Evolutionary conservation across 2,797 vertebrate genomes (phyloP).

Genomic region (Arnoldichthys spilopterus): DNA sequence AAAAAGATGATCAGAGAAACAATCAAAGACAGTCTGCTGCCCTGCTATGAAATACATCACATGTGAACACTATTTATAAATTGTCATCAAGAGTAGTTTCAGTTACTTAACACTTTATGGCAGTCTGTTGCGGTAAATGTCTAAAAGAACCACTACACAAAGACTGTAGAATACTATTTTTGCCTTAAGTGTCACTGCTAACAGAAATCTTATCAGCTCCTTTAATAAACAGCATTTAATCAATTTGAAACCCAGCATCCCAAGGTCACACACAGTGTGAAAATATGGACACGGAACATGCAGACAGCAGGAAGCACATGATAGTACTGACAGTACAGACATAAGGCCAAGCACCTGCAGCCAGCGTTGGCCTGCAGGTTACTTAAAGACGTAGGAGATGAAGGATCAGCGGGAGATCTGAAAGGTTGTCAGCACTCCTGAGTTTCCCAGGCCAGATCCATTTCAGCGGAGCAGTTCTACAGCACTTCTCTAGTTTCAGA

Average conservation of each 20-base stretch:
- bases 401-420: slow-evolving; percentile 39
- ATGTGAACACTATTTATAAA: neutral
- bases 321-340: neutral
- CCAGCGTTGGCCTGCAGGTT: slow-evolving; percentile 17
- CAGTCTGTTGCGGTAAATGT: neutral
- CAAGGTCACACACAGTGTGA: slow-evolving; percentile 47
- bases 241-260: slow-evolving; percentile 13
- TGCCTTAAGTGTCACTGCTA: slow-evolving; percentile 10
- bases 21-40: neutral
- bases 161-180: neutral
- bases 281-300: slow-evolving; percentile 27
- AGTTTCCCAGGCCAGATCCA: slow-evolving; percentile 41
- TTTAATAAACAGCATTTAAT: slow-evolving; percentile 15
- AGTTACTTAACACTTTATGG: neutral
- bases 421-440: slow-evolving; percentile 52
- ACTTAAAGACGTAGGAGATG: slow-evolving; percentile 20
- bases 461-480: slow-evolving; percentile 49
- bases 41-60: slow-evolving; percentile 20
- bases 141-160: neutral
- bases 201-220: slow-evolving; percentile 23
- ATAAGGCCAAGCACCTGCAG: neutral
- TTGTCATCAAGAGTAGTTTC: neutral
- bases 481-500: slow-evolving; percentile 50
- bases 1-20: slow-evolving; percentile 7
- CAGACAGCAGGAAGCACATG: slow-evolving; percentile 23